phyloP scores from a whole-genome alignment of 1,140 invertebrate genomes.

The Bombus impatiens region DNA sequence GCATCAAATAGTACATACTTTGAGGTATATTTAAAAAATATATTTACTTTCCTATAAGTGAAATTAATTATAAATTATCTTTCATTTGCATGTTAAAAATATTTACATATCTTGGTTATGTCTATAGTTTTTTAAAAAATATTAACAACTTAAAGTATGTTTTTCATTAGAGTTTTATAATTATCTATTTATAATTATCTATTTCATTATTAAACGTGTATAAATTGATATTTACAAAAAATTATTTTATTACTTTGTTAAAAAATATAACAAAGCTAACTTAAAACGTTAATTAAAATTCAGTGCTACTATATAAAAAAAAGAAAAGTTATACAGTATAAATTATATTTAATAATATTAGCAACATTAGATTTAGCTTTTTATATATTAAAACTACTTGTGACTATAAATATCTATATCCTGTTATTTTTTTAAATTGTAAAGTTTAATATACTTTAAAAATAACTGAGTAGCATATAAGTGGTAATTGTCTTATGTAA shows the following conservation, averaged over 20 bases:
- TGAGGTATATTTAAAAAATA: constrained; percentile 76
- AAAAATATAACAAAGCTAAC: neutral
- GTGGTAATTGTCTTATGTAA: neutral
- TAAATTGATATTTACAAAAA: neutral
- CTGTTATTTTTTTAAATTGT: neutral
- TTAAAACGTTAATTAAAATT: neutral
- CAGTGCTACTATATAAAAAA: too few species aligned
- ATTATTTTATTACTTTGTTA: neutral
- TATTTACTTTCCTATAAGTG: constrained; percentile 5
- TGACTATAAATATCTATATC: neutral
- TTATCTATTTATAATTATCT: neutral
- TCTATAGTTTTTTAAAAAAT: neutral
- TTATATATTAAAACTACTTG: neutral
- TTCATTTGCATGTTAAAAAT: neutral
- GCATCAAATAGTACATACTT: constrained; percentile 86
- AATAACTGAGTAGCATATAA: neutral
- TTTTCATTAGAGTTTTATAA: neutral
- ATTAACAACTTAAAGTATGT: neutral
- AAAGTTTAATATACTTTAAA: neutral
- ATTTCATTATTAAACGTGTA: neutral
- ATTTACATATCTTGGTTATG: neutral
- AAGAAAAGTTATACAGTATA: too few species aligned
- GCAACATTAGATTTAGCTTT: neutral
- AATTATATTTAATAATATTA: neutral
- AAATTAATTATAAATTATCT: neutral